Evolutionary conservation across 2,113 vertebrate species (phyloP).

Genomic region (Ariopsis seemanni): DNA sequence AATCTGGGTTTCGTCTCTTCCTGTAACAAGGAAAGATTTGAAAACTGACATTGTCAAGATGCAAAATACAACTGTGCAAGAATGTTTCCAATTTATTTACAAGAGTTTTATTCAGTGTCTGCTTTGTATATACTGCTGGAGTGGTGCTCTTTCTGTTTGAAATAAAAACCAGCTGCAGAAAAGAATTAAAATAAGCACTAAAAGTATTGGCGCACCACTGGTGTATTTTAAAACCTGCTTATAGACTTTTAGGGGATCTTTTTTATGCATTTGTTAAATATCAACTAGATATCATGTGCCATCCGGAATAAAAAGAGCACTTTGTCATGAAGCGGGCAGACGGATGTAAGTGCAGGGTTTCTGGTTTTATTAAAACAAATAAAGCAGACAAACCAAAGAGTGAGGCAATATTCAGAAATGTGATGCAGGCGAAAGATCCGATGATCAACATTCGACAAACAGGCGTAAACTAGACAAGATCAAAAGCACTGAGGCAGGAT

Average conservation of each 20-base stretch:
- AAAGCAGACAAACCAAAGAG: neutral
- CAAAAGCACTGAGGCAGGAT: neutral
- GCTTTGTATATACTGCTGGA: slow-evolving; percentile 1
- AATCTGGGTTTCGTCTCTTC: neutral
- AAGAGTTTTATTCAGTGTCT: slow-evolving; percentile 4
- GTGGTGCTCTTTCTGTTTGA: neutral
- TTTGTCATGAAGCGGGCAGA: neutral
- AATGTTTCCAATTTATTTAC: neutral
- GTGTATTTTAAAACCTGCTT: neutral
- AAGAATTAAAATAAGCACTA: neutral
- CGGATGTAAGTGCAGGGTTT: neutral
- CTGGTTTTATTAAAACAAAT: neutral
- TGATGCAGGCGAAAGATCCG: neutral
- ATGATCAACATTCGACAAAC: neutral
- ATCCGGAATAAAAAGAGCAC: neutral
- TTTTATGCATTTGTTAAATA: neutral
- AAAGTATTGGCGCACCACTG: neutral
- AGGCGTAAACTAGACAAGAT: neutral
- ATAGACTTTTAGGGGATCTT: neutral
- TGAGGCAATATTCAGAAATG: neutral
- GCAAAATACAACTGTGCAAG: neutral
- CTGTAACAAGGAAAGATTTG: neutral
- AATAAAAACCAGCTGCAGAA: slow-evolving; percentile 14
- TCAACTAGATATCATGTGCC: no score
- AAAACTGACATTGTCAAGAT: neutral